Base-by-base conservation (phyloP, 2,797 vertebrate genomes). In the Rhinatrema bivittatum region DNA sequence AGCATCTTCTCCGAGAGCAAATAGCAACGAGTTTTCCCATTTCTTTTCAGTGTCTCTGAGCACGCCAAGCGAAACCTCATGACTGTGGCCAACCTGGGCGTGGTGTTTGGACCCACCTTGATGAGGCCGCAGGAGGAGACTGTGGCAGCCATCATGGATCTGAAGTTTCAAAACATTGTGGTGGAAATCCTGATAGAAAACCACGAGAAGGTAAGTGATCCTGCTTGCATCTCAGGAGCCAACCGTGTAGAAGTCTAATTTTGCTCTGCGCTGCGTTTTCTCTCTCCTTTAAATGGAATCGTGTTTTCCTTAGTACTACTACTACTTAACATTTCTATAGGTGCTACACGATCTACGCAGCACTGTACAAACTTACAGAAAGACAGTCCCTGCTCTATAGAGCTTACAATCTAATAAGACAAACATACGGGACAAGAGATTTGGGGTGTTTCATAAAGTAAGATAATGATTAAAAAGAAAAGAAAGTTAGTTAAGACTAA, bases 101-200 rank as follows among this genome's bases (percentile, higher is more conserved):
- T 99, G 42, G 93, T 98, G 39, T 99, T 99, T 44, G 96, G 96
- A 46, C 96, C 96, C 35, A 98, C 94, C 1, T 78, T 99, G 62
- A 97, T 99, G 96, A 86, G 93, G 62, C 91, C 95, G 0, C 90
- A 95, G 72, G 93, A 98, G 65, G 94, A 98, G 56, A 96, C 93
- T 0, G 95, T 99, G 5, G 96, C 96, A 10, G 95, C 90, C 74
- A 94, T 99, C 63, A 97, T 99, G 94, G 96, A 99, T 65, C 79
- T 99, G 17, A 99, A 99, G 65, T 99, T 99, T 71, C 96, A 99
- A 74, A 99, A 99, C 67, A 99, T 98, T 3, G 93, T 99, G 0
- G 91, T 99, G 27, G 96, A 99, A 82, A 96, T 99, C 60, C 83
- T 99, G 53, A 95, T 97, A 11, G 93, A 98, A 76, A 91, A 97